These are phyloP conservation scores for Alaudala cheleensis DNA, from an alignment of 2,113 vertebrate species.

Conservation along the genomic window DNA sequence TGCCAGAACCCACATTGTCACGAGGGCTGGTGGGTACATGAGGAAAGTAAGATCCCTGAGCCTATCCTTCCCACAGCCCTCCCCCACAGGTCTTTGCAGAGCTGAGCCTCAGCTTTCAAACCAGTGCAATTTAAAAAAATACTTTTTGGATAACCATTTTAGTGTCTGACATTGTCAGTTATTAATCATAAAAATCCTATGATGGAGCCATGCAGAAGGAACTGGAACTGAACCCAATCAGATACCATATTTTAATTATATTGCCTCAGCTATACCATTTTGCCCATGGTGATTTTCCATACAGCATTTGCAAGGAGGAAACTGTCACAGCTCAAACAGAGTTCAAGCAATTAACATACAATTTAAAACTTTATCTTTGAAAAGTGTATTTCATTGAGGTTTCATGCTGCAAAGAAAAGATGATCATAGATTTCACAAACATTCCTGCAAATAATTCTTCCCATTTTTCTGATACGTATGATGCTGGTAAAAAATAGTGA, in stretches of 20 bases:
- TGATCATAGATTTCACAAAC: neutral
- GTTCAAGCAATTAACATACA: neutral
- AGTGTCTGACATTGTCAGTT: neutral
- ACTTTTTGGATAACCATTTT: neutral
- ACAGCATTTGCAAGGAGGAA: neutral
- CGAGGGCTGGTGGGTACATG: accelerated
- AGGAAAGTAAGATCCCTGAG: neutral
- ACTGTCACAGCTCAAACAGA: neutral
- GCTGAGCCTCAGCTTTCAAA: neutral
- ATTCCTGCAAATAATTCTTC: neutral
- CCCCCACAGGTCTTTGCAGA: neutral
- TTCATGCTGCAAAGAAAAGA: neutral
- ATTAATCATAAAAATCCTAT: neutral
- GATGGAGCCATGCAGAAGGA: neutral
- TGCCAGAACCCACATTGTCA: neutral
- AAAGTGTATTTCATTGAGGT: neutral
- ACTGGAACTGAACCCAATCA: neutral
- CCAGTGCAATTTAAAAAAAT: neutral
- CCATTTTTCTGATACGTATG: neutral
- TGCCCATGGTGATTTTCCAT: neutral
- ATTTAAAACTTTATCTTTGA: neutral
- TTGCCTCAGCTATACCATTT: neutral
- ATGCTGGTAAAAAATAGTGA: neutral
- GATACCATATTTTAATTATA: neutral
- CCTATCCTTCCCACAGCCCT: neutral